Base-by-base conservation (phyloP, 2,113 vertebrate species). In the Daphoenositta chrysoptera region DNA sequence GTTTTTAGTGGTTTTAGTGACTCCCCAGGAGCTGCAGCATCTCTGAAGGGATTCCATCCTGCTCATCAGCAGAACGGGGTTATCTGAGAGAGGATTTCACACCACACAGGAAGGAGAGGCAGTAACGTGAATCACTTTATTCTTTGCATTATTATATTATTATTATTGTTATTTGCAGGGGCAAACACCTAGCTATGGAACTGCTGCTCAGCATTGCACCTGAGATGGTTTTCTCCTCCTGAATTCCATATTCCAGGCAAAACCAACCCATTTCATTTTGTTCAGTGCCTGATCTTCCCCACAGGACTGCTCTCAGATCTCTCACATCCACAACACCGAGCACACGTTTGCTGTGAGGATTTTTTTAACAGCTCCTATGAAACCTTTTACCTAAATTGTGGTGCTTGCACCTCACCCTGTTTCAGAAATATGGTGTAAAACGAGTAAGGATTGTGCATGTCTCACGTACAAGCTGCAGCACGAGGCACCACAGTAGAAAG, bases 341-440 rank as follows among this genome's bases (percentile, higher is more conserved):
- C 60, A 40, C 48, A 26, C 4, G 6, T 45, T 20, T 26, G 37
- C 26, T 39, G 12, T 2, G 3, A 5, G 57, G 27, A 15, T 33
- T 35, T 53, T 45, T 83, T 37, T 8, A 78, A 22, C 17, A 53
- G 31, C 37, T 77, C 17, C 3, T 9, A 21, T 9, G 13, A 68
- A 71, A 39, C 10, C 7, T 75, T 58, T 42, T 19, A 19, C 7
- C 11, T 21, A 15, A 63, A 31, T 10, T 28, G 15, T 47, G 44
- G 18, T 3, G 0, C 10, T 81, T 30, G 8, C 26, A 33, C 40
- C 31, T 53, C 15, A 0, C 8, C 15, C 12, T 5, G 1, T n/a
- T 42, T 51, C 51, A 75, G 42, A 78, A 81, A 26, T 10, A 21
- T 0, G 5, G 14, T 23, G 11, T 22, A 35, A 70, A 64, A n/a